Evolutionary conservation across 2,888 invertebrate genomes (phyloP), one percentile per base, ranked within the genome.

Genomic region (Drosophila stalkeri): DNA sequence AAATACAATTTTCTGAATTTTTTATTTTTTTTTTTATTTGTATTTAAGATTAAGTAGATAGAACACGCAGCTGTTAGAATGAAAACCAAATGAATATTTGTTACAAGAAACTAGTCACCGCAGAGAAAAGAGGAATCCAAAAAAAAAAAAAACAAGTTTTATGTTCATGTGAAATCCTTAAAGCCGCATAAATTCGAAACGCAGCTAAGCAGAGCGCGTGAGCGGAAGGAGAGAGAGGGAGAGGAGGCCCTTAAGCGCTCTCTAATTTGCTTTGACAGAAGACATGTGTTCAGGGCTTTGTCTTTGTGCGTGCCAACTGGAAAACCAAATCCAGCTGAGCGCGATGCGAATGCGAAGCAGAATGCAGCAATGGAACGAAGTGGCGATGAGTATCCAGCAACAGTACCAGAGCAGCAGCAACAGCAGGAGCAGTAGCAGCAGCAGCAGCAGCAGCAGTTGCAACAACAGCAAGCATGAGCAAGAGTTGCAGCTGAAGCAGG

Each of bases 241-340:
- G 2, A 3, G n/a, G 1, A 14, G 35, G 75, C 71, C 57, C 73
- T 72, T 81, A 81, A 67, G 76, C 76, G 72, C 61, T 75, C 81
- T 81, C 73, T 86, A 89, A 89, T 84, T 86, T 84, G 73, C 89
- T 89, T 85, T 89, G 89, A 84, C 87, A 73, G 68, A 72, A 76
- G 89, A 89, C 84, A 89, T 85, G 87, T 86, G 84, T 74, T 78
- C 72, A 52, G 72, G 65, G 83, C 86, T 86, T 84, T 88, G 86
- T 88, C 86, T 81, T 81, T 84, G 86, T 86, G 84, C 86, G 89
- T 88, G 74, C 72, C 85, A 79, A 76, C 77, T 83, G 85, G 64
- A 83, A 81, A 83, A 67, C 71, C 66, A 85, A 80, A 82, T 80
- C 75, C 78, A 84, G 57, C 79, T 56, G 68, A 72, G 81, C 81